Percentiles rank a stretch among this genome's conserved stretches.
phyloP scores from a whole-genome alignment of 2,797 vertebrate species.

The Aulostomus chinensis region DNA sequence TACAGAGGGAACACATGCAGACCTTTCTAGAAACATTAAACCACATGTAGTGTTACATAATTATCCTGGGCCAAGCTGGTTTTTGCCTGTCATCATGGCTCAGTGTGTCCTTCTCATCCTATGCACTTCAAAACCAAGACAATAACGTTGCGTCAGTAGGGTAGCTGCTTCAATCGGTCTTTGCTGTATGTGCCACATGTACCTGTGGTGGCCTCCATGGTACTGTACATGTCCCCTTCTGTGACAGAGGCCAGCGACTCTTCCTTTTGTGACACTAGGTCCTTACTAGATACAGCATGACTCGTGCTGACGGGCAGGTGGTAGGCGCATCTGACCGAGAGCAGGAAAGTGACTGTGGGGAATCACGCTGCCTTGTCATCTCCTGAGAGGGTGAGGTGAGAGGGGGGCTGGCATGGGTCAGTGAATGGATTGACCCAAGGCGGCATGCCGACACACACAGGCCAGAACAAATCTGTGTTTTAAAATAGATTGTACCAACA shows the following conservation, averaged over 20 bases:
- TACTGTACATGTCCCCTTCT: conserved; percentile 51
- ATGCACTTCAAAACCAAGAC: conserved; percentile 75
- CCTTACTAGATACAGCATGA: conserved; percentile 51
- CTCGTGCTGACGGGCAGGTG: conserved; percentile 58
- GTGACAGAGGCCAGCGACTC: conserved; percentile 35
- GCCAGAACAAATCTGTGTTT: conserved; percentile 56
- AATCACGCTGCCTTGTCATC: conserved; percentile 52
- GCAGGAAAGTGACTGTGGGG: conserved; percentile 50
- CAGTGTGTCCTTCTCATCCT: conserved; percentile 70
- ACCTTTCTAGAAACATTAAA: conserved; percentile 57
- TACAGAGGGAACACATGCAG: conserved; percentile 64
- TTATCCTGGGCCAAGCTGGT: conserved; percentile 38
- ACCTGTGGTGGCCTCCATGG: conserved; percentile 51
- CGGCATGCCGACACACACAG: conserved; percentile 60
- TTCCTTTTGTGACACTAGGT: conserved; percentile 59
- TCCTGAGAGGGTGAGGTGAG: conserved; percentile 60
- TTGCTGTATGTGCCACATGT: conserved; percentile 61
- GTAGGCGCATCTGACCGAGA: conserved; percentile 40
- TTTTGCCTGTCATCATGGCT: conserved; percentile 48
- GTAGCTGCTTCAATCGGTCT: conserved; percentile 75
- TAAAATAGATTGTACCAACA: conserved; percentile 65
- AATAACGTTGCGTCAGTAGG: conserved; percentile 68
- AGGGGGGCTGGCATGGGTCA: conserved; percentile 59
- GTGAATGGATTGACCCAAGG: conserved; percentile 54
- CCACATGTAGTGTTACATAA: conserved; percentile 56